Percentiles rank a stretch among this genome's conserved stretches.
Conservation (phyloP, 2,113 vertebrate species). For the Cyprinodon brontotheroides region DNA sequence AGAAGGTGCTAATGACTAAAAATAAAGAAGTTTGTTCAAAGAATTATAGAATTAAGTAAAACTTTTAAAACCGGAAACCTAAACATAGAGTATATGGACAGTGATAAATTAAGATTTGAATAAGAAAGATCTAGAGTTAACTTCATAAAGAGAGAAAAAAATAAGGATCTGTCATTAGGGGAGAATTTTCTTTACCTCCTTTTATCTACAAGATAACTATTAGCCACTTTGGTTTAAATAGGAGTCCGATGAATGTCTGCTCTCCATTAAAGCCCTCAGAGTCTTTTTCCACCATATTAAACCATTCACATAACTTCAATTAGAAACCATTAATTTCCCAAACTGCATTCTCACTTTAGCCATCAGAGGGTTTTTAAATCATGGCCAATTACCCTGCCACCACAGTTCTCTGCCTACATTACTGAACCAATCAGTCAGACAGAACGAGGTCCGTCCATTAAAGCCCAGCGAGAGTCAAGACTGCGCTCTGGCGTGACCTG, state of each 20-base stretch:
- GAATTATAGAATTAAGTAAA: neutral
- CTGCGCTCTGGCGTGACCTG: constrained; percentile 10
- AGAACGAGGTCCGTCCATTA: constrained; percentile 27
- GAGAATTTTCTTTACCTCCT: neutral
- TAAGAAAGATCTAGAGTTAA: neutral
- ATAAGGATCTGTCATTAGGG: neutral
- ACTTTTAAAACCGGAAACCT: neutral
- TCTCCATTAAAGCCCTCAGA: constrained; percentile 43
- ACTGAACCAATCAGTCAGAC: constrained; percentile 54
- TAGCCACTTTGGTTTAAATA: constrained; percentile 12
- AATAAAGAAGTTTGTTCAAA: neutral
- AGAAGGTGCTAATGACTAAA: neutral
- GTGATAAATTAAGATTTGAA: neutral
- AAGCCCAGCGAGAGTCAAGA: neutral
- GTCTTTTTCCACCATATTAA: constrained; percentile 59
- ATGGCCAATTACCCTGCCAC: constrained; percentile 67
- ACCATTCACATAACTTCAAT: constrained; percentile 60
- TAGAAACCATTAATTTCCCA: constrained; percentile 65
- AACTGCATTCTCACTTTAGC: constrained; percentile 62
- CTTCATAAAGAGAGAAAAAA: neutral
- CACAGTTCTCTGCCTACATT: constrained; percentile 64
- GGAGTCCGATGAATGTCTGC: neutral
- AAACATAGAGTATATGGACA: neutral
- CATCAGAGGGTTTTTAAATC: constrained; percentile 71
- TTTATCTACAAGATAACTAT: neutral